These are phyloP conservation scores for Thaumetopoea pityocampa DNA, from an alignment of 1,140 invertebrate species.

Conservation along the genomic window DNA sequence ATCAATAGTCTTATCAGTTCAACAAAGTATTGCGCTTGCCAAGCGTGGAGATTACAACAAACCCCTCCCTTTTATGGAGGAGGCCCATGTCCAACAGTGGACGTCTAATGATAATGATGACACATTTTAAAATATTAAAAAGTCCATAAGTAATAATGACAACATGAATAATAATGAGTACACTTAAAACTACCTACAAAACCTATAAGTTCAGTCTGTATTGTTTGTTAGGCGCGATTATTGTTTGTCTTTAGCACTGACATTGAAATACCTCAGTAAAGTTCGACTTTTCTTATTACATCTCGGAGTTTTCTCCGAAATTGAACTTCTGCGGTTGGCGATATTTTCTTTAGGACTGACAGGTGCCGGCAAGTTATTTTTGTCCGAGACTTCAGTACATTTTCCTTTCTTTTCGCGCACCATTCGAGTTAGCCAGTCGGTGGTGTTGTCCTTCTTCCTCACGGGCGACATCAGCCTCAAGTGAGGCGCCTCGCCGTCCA, in stretches of 20 bases:
- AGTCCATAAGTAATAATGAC: too few species aligned
- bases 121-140: too few species aligned
- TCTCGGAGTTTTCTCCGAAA: slow-evolving; percentile 48
- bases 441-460: slow-evolving; percentile 79
- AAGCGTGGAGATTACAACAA: too few species aligned
- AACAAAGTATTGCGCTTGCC: too few species aligned
- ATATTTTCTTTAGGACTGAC: slow-evolving; percentile 77
- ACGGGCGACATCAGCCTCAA: slow-evolving; percentile 81
- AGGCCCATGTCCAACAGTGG: too few species aligned
- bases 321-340: slow-evolving; percentile 65
- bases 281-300: slow-evolving; percentile 37
- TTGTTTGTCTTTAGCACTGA: slow-evolving; percentile 26
- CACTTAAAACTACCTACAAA: neutral
- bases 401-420: slow-evolving; percentile 75
- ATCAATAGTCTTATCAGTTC: too few species aligned
- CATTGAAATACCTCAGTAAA: slow-evolving; percentile 54
- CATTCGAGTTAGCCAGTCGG: slow-evolving; percentile 85
- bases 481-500: slow-evolving; percentile 86
- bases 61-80: too few species aligned
- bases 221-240: too few species aligned
- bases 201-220: too few species aligned
- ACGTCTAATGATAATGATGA: too few species aligned
- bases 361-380: slow-evolving; percentile 76
- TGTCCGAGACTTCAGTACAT: slow-evolving; percentile 15
- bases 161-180: too few species aligned